Evolutionary conservation across 1,140 invertebrate species (phyloP).

Genomic region (Pseudomyrmex concolor): DNA sequence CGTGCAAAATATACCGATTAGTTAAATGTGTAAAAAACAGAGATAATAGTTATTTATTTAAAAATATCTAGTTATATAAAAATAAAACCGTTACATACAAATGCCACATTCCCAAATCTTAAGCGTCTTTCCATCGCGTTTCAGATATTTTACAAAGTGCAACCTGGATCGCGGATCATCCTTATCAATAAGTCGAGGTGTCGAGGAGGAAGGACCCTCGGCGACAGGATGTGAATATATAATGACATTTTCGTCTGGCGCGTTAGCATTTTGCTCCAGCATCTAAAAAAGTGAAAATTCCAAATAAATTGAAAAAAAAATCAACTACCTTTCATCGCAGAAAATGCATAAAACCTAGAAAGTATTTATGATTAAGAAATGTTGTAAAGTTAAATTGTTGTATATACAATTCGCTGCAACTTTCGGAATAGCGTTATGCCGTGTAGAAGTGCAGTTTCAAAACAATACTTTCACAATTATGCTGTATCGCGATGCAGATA

Average conservation of each 20-base stretch:
- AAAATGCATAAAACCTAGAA: no score
- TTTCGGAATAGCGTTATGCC: slow-evolving; percentile 12
- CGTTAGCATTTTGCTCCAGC: slow-evolving; percentile 64
- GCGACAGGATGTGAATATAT: slow-evolving; percentile 72
- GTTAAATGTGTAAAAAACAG: no score
- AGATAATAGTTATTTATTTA: background rate
- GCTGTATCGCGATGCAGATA: slow-evolving; percentile 43
- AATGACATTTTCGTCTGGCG: slow-evolving; percentile 71
- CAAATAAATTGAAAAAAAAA: background rate
- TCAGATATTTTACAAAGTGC: slow-evolving; percentile 88
- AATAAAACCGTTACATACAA: slow-evolving; percentile 84
- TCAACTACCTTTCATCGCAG: no score
- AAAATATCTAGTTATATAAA: slow-evolving; percentile 16
- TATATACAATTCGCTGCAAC: background rate
- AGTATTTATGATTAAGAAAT: background rate
- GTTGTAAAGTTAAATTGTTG: background rate
- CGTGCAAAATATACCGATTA: no score
- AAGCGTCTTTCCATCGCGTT: slow-evolving; percentile 87
- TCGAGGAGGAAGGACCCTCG: slow-evolving; percentile 62
- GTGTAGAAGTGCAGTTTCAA: slow-evolving; percentile 31
- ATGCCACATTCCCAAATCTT: slow-evolving; percentile 89
- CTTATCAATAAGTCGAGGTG: slow-evolving; percentile 81
- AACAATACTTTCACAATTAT: slow-evolving; percentile 19
- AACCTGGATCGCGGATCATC: slow-evolving; percentile 85
- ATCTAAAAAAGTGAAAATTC: slow-evolving; percentile 54